phyloP scores from a whole-genome alignment of 35 echinoderm and acorn worm species.

The Diadema setosum region DNA sequence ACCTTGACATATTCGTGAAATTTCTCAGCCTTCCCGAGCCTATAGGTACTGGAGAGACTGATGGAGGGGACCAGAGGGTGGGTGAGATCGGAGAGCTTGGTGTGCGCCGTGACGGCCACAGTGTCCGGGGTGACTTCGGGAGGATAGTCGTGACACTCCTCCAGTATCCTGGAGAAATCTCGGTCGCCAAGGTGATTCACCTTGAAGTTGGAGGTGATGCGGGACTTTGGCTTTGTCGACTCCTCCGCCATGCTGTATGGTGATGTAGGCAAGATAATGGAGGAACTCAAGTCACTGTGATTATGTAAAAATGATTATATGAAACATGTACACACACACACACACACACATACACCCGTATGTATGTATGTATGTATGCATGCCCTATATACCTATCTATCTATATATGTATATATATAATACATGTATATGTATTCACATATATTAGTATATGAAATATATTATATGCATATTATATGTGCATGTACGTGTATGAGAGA shows the following conservation, averaged over 20 bases:
- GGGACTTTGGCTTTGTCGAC: not conserved
- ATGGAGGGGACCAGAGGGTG: conserved; percentile 47
- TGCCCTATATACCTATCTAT: no score
- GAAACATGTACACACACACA: no score
- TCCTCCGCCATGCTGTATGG: not conserved
- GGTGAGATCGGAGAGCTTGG: conserved; percentile 3
- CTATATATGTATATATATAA: no score
- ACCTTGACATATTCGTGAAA: not conserved
- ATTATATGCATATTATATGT: no score
- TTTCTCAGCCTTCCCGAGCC: not conserved
- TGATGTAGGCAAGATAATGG: not conserved
- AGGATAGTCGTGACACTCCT: not conserved
- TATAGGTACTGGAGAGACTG: not conserved
- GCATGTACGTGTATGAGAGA: no score
- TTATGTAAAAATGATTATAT: no score
- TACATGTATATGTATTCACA: no score
- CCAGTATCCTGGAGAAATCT: not conserved
- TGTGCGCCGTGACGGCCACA: conserved; percentile 23
- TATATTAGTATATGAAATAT: no score
- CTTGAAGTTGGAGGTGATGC: not conserved
- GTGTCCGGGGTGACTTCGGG: conserved; percentile 1
- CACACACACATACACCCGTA: no score
- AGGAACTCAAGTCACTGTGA: not conserved
- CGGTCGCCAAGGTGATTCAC: not conserved
- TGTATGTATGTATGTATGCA: no score